Conservation (phyloP, 1,140 invertebrate species). For the Drosophila lacteicornis region DNA sequence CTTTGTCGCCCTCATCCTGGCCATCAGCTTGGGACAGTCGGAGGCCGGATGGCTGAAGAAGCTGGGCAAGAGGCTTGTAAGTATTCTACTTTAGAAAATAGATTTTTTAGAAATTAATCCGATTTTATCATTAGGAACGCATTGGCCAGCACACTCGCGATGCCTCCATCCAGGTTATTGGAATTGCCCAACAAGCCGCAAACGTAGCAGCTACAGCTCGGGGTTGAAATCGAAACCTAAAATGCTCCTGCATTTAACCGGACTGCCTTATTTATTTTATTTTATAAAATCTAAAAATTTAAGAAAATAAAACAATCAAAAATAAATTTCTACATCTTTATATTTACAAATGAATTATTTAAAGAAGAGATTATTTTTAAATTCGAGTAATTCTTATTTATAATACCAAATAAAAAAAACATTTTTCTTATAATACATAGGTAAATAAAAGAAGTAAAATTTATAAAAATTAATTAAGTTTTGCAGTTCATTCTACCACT, state of each 20-base stretch:
- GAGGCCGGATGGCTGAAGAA: conserved; percentile 77
- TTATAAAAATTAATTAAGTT: too few relatives aligned
- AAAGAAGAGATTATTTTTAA: too few relatives aligned
- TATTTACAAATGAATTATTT: not conserved
- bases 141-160: conserved; percentile 75
- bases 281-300: not conserved
- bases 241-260: too few relatives aligned
- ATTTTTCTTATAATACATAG: too few relatives aligned
- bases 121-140: conserved; percentile 57
- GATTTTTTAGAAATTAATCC: not conserved
- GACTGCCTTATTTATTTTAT: conserved; percentile 25
- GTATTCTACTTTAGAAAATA: not conserved
- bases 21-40: conserved; percentile 64
- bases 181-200: conserved; percentile 74
- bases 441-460: too few relatives aligned
- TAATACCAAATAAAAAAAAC: too few relatives aligned
- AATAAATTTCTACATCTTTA: not conserved
- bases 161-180: conserved; percentile 75
- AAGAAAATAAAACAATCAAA: not conserved
- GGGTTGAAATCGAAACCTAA: conserved; percentile 31
- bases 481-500: too few relatives aligned
- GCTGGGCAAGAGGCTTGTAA: conserved; percentile 74
- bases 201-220: conserved; percentile 73
- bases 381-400: too few relatives aligned
- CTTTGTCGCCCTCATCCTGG: conserved; percentile 67